phyloP scores from a whole-genome alignment of 2,888 invertebrate species.

The Portevinia maculata region DNA sequence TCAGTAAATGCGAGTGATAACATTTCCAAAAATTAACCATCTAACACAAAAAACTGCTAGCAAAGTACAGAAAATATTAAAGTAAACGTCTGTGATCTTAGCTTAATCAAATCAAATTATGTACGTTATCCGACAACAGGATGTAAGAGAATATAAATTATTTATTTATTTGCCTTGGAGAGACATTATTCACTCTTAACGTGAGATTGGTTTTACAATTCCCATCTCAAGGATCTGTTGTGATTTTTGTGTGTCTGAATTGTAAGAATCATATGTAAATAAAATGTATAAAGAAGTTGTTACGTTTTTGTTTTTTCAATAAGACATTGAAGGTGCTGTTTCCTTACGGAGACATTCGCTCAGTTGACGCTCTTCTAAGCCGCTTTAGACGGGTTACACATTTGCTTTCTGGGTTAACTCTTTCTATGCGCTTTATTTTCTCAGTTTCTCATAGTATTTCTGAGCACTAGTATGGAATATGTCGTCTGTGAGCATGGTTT shows the following conservation, averaged over 20 bases:
- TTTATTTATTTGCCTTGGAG: conserved; percentile 42
- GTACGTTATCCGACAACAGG: conserved; percentile 25
- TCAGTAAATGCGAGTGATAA: conserved; percentile 12
- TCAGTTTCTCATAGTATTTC: no score
- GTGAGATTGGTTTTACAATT: conserved; percentile 1
- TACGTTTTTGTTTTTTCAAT: neutral
- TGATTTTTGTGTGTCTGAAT: conserved; percentile 30
- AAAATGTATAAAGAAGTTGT: conserved; percentile 17
- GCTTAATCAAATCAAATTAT: conserved; percentile 57
- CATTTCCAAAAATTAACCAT: conserved; percentile 26
- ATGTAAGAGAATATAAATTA: conserved; percentile 55
- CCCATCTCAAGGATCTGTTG: conserved; percentile 46
- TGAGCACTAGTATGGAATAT: no score
- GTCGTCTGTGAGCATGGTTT: no score
- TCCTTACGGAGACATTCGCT: no score
- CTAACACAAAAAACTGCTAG: neutral
- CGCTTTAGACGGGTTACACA: no score
- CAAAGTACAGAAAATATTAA: conserved; percentile 20
- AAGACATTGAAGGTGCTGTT: neutral
- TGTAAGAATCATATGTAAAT: conserved; percentile 26
- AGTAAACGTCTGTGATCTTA: conserved; percentile 68
- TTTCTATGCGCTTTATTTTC: no score
- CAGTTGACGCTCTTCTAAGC: neutral
- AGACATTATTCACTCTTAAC: neutral
- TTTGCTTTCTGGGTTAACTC: no score